Evolutionary conservation across 2,113 vertebrate species (phyloP).

Genomic region (Rostratula benghalensis): DNA sequence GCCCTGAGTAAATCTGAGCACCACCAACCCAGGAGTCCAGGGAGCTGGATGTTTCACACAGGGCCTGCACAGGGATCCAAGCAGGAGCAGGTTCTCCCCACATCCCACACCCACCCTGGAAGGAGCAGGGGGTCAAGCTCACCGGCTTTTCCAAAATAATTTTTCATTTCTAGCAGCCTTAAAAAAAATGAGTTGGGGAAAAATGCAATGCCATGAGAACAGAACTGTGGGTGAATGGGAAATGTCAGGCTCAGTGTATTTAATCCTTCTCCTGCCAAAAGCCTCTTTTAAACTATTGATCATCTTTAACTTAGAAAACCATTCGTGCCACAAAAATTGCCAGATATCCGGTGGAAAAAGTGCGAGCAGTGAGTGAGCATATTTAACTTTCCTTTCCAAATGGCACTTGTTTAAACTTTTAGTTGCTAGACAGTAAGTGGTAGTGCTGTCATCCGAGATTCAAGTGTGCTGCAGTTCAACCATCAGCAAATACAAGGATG

Average conservation of each 20-base stretch:
- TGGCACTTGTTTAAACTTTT: background rate
- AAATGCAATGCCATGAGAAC: background rate
- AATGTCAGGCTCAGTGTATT: background rate
- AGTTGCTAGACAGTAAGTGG: background rate
- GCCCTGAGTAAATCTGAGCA: background rate
- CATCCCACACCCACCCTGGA: too few species aligned
- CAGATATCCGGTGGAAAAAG: background rate
- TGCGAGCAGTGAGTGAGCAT: background rate
- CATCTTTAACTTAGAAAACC: background rate
- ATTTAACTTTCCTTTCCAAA: background rate
- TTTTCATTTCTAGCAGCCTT: background rate
- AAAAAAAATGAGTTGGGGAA: background rate
- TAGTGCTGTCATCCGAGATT: background rate
- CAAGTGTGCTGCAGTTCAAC: background rate
- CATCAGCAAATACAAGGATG: background rate
- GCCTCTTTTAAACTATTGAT: background rate
- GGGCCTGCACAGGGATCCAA: accelerated
- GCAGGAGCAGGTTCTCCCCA: background rate
- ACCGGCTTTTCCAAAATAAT: background rate
- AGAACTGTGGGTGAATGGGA: background rate
- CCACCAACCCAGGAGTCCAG: background rate
- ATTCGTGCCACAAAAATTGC: background rate
- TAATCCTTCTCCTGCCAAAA: background rate
- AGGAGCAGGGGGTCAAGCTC: accelerated
- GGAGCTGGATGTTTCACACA: background rate